Evolutionary conservation across 37 sponge, comb jelly and placozoan genomes (phyloP).

Genomic region (Bolinopsis microptera): DNA sequence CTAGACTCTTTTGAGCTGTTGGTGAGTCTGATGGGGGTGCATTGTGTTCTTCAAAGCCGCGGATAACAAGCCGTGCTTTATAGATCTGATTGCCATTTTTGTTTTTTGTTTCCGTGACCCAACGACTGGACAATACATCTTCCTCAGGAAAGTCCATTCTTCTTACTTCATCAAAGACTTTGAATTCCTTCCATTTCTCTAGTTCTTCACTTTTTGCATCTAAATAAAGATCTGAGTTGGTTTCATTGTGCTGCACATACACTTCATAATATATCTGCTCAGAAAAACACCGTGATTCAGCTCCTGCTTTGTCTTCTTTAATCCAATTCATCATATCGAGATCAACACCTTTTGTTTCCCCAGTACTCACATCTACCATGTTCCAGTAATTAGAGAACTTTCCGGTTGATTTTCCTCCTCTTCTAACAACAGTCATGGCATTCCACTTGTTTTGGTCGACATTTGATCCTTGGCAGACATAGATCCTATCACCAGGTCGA

Average conservation of each 20-base stretch:
- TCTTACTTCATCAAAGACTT: background rate
- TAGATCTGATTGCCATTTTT: background rate
- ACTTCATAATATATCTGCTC: background rate
- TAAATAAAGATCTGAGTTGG: background rate
- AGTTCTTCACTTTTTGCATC: background rate
- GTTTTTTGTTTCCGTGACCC: background rate
- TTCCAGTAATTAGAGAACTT: background rate
- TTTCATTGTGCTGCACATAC: background rate
- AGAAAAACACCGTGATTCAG: background rate
- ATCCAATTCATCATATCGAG: conserved; percentile 2
- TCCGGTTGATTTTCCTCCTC: background rate
- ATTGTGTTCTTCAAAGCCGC: background rate
- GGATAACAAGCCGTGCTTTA: background rate
- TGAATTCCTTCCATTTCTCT: background rate
- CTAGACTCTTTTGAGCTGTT: background rate
- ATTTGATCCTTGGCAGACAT: background rate
- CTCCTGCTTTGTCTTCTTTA: background rate
- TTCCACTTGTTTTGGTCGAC: background rate
- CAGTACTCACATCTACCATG: background rate
- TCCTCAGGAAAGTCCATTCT: background rate
- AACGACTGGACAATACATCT: background rate
- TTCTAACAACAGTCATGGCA: background rate
- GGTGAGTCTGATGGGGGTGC: background rate
- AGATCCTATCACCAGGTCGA: background rate
- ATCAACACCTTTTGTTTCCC: background rate